phyloP scores from a whole-genome alignment of 2,888 invertebrate species.

The Coelopa pilipes region DNA sequence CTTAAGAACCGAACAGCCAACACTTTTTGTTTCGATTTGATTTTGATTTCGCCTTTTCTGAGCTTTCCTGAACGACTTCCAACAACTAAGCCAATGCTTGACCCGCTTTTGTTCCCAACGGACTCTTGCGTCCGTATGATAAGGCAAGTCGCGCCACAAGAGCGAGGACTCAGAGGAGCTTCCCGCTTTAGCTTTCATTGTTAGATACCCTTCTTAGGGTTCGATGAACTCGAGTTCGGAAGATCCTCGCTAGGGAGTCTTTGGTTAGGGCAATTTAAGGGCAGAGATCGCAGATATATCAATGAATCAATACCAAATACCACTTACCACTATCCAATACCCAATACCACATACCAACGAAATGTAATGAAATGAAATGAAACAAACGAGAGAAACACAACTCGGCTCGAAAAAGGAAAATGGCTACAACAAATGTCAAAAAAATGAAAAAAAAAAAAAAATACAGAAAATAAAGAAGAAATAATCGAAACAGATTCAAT shows the following conservation, averaged over 20 bases:
- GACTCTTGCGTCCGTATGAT: conserved; percentile 21
- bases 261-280: conserved; percentile 32
- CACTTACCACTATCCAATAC: background rate
- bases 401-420: conserved; percentile 44
- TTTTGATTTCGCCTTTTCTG: conserved; percentile 18
- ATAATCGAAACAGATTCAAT: conserved; percentile 56
- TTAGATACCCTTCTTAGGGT: conserved; percentile 37
- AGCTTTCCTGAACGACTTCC: too few species aligned
- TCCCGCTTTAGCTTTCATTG: conserved; percentile 20
- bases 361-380: conserved; percentile 29
- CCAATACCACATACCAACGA: conserved; percentile 39
- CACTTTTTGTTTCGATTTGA: background rate
- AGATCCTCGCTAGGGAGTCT: background rate
- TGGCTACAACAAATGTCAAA: conserved; percentile 48
- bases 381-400: conserved; percentile 38
- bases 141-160: conserved; percentile 12
- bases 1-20: background rate
- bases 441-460: background rate
- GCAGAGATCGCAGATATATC: conserved; percentile 57
- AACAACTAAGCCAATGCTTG: conserved; percentile 1
- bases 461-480: conserved; percentile 25
- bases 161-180: conserved; percentile 7
- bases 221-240: conserved; percentile 48
- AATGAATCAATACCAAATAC: conserved; percentile 37
- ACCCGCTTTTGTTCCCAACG: conserved; percentile 41